Base-by-base conservation (phyloP, 2,113 vertebrate species). In the Vimba vimba region DNA sequence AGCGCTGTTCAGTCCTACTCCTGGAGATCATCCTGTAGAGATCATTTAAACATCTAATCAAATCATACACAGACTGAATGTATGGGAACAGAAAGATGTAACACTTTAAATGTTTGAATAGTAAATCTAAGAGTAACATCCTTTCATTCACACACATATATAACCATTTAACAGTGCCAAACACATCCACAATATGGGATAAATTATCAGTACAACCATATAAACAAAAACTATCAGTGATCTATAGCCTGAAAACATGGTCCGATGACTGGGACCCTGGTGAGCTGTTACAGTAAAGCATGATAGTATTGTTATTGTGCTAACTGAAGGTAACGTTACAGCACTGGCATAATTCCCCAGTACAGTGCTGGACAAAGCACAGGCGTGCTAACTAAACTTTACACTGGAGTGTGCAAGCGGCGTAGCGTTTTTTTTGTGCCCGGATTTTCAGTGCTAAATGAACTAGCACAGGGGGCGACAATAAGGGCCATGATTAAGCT, bases 101-200 rank as follows among this genome's bases (percentile, higher is more conserved):
- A 74, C 71, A 47, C 71, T 71, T 43, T 71, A 71, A 43, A 36
- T 45, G 57, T 45, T 25, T 43, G 2, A 64, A 47, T 27, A 64
- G 33, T 80, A 19, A 11, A 52, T 50, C 45, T 39, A 43, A 10
- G 25, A 68, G 45, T 68, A n/a, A 66, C 19, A 0, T 81, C 39
- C 36, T 60, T 47, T 45, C 9, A 36, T 52, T 17, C 27, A 47
- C 4, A n/a, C 83, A 27, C 36, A 79, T 1, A 52, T 8, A 43
- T 6, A 75, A 30, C 25, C 4, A n/a, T 66, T 81, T 45, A 50
- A 55, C 23, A 77, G 85, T 39, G 52, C 57, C 68, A 81, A 33
- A 87, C 52, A 79, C 64, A 75, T 50, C 68, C 68, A 57, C 78
- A 85, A 82, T 82, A 82, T 82, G 80, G 81, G 81, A 83, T 57